These are phyloP conservation scores for Pyrocephalus nanus DNA, from an alignment of 2,797 vertebrate species.

Conservation along the genomic window DNA sequence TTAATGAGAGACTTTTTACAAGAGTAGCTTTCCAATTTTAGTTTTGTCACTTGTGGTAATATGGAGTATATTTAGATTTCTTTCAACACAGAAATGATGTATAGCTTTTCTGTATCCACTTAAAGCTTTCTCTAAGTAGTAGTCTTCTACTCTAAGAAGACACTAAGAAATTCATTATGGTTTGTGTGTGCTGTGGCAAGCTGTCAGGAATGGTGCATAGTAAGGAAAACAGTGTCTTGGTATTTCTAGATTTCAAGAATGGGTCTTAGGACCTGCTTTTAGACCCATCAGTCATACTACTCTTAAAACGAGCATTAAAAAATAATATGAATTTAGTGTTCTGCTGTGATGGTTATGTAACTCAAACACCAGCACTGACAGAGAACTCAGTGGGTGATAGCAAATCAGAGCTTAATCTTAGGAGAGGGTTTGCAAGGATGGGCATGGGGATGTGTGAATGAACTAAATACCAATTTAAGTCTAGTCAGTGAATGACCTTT, in stretches of 20 bases:
- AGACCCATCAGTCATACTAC: not conserved
- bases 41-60: constrained; percentile 59
- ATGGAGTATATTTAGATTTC: constrained; percentile 61
- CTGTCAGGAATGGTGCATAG: not conserved
- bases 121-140: constrained; percentile 28
- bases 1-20: constrained; percentile 70
- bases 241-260: not conserved
- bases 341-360: constrained; percentile 62
- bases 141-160: constrained; percentile 30
- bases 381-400: not conserved
- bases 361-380: constrained; percentile 14
- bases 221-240: not conserved
- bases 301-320: constrained; percentile 31
- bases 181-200: not conserved
- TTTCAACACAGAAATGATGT: constrained; percentile 53
- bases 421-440: not conserved
- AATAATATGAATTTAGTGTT: constrained; percentile 38
- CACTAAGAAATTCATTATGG: constrained; percentile 27
- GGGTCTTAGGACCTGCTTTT: constrained; percentile 4
- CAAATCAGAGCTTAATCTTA: not conserved
- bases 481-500: not conserved
- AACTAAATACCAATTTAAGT: not conserved
- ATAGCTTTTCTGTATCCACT: constrained; percentile 45
- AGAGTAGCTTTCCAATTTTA: constrained; percentile 60
- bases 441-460: not conserved